These are phyloP conservation scores for Akabosia matsudoensis DNA, from an alignment of 1,140 invertebrate species.

Conservation along the genomic window DNA sequence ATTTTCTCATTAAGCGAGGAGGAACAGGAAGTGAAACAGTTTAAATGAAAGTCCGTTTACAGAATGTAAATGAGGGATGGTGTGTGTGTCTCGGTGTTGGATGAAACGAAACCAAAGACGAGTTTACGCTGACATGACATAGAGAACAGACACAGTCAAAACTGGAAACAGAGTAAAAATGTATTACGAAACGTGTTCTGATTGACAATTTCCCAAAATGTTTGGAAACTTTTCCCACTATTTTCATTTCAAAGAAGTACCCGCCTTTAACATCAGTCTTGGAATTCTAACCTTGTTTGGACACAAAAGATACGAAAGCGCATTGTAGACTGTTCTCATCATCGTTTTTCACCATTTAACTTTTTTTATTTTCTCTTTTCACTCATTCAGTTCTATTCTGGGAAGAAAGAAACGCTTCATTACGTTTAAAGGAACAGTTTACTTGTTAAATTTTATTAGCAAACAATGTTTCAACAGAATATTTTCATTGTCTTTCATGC, in stretches of 20 bases:
- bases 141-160: not conserved
- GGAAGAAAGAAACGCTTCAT: too few species aligned
- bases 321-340: too few species aligned
- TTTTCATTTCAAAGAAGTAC: not conserved
- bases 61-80: not conserved
- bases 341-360: too few species aligned
- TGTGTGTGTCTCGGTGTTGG: too few species aligned
- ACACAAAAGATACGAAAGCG: too few species aligned
- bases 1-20: slow-evolving; percentile 1
- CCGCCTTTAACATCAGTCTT: too few species aligned
- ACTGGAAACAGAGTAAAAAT: not conserved
- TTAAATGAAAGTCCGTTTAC: not conserved
- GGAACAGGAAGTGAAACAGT: not conserved
- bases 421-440: too few species aligned
- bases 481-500: not conserved
- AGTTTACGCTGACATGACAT: too few species aligned
- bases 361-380: too few species aligned
- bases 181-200: slow-evolving; percentile 3
- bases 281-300: too few species aligned
- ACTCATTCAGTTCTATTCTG: too few species aligned
- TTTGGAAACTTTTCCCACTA: not conserved
- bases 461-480: not conserved
- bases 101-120: too few species aligned
- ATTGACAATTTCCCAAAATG: slow-evolving; percentile 17
- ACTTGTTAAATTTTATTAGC: not conserved